Conservation (phyloP, 2,888 invertebrate genomes). For the Strigamia transsilvanica region DNA sequence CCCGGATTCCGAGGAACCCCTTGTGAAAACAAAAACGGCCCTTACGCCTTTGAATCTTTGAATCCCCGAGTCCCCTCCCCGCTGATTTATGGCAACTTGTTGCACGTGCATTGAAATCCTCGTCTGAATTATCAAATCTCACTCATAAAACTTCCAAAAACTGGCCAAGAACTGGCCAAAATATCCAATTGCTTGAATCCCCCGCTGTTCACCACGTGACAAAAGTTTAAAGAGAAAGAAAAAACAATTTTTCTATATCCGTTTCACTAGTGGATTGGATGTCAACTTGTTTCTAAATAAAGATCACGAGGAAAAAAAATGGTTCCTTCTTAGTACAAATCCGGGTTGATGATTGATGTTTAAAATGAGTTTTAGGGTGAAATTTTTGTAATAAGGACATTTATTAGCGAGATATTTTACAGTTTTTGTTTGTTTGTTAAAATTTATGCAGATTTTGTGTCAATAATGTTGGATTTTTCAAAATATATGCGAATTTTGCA, state of each 20-base stretch:
- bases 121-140: not conserved
- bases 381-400: not conserved
- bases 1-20: not conserved
- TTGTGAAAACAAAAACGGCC: not conserved
- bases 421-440: not conserved
- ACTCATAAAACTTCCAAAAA: not conserved
- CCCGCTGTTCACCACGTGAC: constrained; percentile 4
- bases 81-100: not conserved
- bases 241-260: not conserved
- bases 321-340: not conserved
- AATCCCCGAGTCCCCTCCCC: too few relatives aligned
- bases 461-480: too few relatives aligned
- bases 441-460: too few relatives aligned
- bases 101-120: constrained; percentile 16
- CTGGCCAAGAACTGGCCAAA: not conserved
- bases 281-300: not conserved
- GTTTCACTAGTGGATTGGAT: not conserved
- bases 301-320: not conserved
- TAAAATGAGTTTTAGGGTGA: too few relatives aligned
- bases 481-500: not conserved
- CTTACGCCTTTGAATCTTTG: constrained; percentile 17
- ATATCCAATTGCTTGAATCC: not conserved
- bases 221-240: not conserved
- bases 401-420: not conserved
- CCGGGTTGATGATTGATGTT: not conserved